phyloP scores from a whole-genome alignment of 1,140 invertebrate species.

The Halictus rubicundus region DNA sequence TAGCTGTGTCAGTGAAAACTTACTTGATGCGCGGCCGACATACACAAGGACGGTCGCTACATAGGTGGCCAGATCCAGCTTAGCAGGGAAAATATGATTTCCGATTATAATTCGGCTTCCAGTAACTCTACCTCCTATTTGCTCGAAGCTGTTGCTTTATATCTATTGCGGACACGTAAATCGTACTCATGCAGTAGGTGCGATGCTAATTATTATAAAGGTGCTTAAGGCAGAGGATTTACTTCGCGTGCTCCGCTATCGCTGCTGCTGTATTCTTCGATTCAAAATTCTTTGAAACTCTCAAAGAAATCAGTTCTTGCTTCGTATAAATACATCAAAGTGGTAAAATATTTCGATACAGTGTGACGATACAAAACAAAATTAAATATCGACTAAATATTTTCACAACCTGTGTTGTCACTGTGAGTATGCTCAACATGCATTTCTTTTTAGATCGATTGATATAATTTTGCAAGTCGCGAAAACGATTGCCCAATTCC shows the following conservation, averaged over 20 bases:
- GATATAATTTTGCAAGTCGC: no score
- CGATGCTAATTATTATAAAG: conserved; percentile 55
- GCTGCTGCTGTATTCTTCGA: conserved; percentile 24
- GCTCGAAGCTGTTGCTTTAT: conserved; percentile 65
- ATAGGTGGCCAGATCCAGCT: conserved; percentile 72
- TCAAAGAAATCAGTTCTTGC: neutral
- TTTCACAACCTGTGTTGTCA: no score
- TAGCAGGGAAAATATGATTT: conserved; percentile 72
- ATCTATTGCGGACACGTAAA: conserved; percentile 65
- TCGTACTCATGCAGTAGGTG: conserved; percentile 64
- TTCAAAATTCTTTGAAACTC: neutral
- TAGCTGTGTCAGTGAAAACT: conserved; percentile 57
- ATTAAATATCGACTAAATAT: no score
- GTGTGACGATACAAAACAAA: no score
- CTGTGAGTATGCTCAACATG: no score
- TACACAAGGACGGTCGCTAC: conserved; percentile 68
- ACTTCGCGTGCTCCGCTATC: conserved; percentile 30
- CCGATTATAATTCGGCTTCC: conserved; percentile 72
- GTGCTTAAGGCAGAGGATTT: conserved; percentile 49
- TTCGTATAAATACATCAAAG: no score
- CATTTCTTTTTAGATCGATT: no score
- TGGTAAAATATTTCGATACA: no score
- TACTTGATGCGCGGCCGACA: conserved; percentile 70
- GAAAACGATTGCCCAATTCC: neutral
- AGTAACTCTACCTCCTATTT: conserved; percentile 66